These are phyloP conservation scores for Eledona agricola DNA, from an alignment of 2,888 invertebrate species.

Conservation along the genomic window DNA sequence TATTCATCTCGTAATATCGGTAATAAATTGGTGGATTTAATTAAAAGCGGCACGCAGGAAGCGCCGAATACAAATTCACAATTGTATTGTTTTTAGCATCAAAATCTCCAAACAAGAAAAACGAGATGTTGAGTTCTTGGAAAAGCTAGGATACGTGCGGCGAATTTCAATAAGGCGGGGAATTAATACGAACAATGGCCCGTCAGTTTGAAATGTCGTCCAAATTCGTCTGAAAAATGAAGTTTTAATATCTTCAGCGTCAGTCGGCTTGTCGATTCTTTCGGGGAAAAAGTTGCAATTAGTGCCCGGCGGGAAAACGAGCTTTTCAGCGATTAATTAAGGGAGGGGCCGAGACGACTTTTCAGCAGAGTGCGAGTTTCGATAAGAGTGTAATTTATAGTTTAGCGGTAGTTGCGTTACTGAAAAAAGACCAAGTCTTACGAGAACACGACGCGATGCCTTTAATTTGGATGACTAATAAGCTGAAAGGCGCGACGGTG, in stretches of 20 bases:
- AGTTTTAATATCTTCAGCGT: conserved; percentile 14
- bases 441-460: conserved; percentile 6
- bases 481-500: conserved; percentile 5
- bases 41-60: conserved; percentile 23
- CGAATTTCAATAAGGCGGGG: conserved; percentile 16
- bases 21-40: conserved; percentile 23
- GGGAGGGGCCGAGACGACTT: no score
- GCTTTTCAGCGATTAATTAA: no score
- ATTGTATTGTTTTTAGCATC: background rate
- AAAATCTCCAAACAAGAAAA: conserved; percentile 8
- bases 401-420: no score
- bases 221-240: conserved; percentile 9
- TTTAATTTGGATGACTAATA: conserved; percentile 7
- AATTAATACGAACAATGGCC: conserved; percentile 15
- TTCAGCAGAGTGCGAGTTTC: no score
- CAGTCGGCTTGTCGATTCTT: no score
- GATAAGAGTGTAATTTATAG: no score
- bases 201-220: conserved; percentile 12
- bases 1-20: conserved; percentile 24
- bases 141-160: conserved; percentile 22
- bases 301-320: no score
- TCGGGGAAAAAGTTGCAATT: no score
- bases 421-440: no score
- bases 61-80: conserved; percentile 6
- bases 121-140: conserved; percentile 19